Base-by-base conservation (phyloP, 2,113 vertebrate genomes). In the Cebus imitator region DNA sequence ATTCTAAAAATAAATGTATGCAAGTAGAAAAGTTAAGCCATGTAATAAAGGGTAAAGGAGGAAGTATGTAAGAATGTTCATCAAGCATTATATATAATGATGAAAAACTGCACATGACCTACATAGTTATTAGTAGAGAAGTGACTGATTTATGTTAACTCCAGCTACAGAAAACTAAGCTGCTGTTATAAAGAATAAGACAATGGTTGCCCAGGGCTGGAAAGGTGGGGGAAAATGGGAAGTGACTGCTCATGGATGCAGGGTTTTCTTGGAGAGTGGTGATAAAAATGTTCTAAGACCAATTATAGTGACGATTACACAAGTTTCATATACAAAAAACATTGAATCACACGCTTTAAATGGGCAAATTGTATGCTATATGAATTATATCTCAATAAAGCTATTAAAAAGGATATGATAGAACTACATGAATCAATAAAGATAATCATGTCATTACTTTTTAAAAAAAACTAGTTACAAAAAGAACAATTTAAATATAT, bases 111-210 rank as follows among this genome's bases (percentile, higher is more conserved):
- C 37, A 79, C 78, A 84, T 68, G 66, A 75, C 40, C 72, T 85
- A 78, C 27, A 12, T 50, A 43, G 70, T 85, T 85, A 91, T 27
- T 43, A 75, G 73, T 45, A 83, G 75, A 87, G 72, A 95, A 87
- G 84, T 35, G 66, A 78, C 2, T 89, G 45, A 61, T 89, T 91
- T 76, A 82, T 89, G n/a, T 94, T 75, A 86, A 92, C 48, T 55
- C 17, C 27, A 92, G n/a, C 68, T 87, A 27, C 21, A 95, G 90
- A 88, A 96, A 98, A 89, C 17, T 45, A 86, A 95, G 91, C 37
- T 55, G 5, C 17, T 76, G 50, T 64, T 94, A 52, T 66, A 83
- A 87, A 91, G 27, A 81, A 87, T 57, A 57, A 80, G 72, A 58
- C 40, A 55, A 21, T 75, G 40, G 37, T 45, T 91, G 30, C 13